Percentiles rank a stretch among this genome's conserved stretches.
Conservation (phyloP, 92 coral and sea anemone species). For the Meandrina meandrites region DNA sequence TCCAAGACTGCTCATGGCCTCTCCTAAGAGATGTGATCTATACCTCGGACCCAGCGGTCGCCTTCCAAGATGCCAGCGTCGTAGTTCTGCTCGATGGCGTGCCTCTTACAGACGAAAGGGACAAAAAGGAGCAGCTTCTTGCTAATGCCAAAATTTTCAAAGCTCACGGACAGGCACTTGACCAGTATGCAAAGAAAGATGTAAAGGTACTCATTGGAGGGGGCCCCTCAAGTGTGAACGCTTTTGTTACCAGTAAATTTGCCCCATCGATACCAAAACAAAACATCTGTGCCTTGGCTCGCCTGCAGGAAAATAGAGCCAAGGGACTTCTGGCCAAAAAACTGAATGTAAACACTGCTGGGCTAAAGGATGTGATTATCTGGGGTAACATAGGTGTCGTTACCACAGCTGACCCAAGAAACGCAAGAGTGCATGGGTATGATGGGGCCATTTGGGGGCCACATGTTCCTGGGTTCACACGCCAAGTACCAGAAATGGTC, state of each 20-base stretch:
- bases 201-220: conserved; percentile 88
- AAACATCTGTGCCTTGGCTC: conserved; percentile 86
- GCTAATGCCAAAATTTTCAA: conserved; percentile 69
- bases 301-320: conserved; percentile 87
- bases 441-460: conserved; percentile 99
- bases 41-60: conserved; percentile 72
- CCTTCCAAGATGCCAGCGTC: conserved; percentile 80
- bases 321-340: conserved; percentile 86
- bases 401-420: conserved; percentile 71
- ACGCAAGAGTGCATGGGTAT: conserved; percentile 89
- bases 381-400: conserved; percentile 88
- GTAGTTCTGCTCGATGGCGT: conserved; percentile 73
- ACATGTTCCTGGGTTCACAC: conserved; percentile 88
- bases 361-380: conserved; percentile 82
- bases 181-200: conserved; percentile 78
- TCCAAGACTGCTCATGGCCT: conserved; percentile 93
- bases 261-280: conserved; percentile 89
- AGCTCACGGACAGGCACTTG: conserved; percentile 80
- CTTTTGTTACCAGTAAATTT: conserved; percentile 75
- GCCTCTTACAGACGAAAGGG: conserved; percentile 34
- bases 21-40: conserved; percentile 70
- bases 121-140: conserved; percentile 52
- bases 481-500: conserved; percentile 92
- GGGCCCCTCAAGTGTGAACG: conserved; percentile 73
- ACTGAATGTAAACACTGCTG: conserved; percentile 88